Percentiles rank a stretch among this genome's conserved stretches.
These are phyloP conservation scores for Perccottus glenii DNA, from an alignment of 2,113 vertebrate species.

Conservation along the genomic window DNA sequence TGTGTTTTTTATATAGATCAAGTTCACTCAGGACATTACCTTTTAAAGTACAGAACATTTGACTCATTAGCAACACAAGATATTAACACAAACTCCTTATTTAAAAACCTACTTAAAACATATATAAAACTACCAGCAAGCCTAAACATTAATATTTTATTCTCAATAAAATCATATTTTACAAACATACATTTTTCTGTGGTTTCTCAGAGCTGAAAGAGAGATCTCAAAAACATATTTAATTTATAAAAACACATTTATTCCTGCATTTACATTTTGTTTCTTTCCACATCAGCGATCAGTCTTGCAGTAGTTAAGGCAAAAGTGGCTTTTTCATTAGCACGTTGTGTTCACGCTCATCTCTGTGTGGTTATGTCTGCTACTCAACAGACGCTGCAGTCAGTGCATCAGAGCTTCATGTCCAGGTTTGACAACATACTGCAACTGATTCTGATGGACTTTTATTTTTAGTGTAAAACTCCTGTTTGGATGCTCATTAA, in stretches of 20 bases:
- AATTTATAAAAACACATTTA: constrained; percentile 36
- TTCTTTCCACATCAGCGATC: constrained; percentile 34
- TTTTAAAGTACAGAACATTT: constrained; percentile 26
- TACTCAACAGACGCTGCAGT: constrained; percentile 24
- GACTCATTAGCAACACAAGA: constrained; percentile 16
- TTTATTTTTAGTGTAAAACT: constrained; percentile 32
- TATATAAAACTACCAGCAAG: background rate
- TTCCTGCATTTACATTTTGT: background rate
- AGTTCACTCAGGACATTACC: constrained; percentile 50
- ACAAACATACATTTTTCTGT: constrained; percentile 13
- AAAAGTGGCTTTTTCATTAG: constrained; percentile 30
- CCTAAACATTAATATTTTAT: background rate
- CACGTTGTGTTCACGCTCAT: constrained; percentile 55
- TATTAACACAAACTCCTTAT: constrained; percentile 10
- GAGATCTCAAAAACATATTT: constrained; percentile 28
- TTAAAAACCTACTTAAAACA: constrained; percentile 1
- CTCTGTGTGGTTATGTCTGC: constrained; percentile 35
- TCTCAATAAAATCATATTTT: constrained; percentile 10
- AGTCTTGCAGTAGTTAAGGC: constrained; percentile 63
- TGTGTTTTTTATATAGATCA: constrained; percentile 43
- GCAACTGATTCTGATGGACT: constrained; percentile 21
- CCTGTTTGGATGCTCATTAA: constrained; percentile 17
- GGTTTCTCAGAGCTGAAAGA: constrained; percentile 30
- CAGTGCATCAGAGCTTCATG: constrained; percentile 24
- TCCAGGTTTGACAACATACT: constrained; percentile 31